A percentile compares a stretch with the other conserved stretches of the same genome.
phyloP scores from a whole-genome alignment of 2,113 vertebrate genomes.

The Chionodraco myersi region DNA sequence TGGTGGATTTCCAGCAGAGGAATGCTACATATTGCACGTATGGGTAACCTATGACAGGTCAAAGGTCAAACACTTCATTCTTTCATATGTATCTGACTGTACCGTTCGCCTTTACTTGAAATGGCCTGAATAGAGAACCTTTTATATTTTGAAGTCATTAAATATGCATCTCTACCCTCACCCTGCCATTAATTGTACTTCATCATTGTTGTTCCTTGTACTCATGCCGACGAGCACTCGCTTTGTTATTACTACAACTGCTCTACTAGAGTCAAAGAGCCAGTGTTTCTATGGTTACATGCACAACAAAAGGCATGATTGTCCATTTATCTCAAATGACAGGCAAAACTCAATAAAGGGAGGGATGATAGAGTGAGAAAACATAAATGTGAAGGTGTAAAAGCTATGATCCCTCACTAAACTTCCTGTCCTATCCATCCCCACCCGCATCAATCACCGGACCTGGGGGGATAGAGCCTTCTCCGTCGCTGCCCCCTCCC shows the following conservation, averaged over 20 bases:
- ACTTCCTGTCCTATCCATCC: too few relatives aligned
- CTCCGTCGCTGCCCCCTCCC: too few relatives aligned
- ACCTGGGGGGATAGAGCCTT: too few relatives aligned
- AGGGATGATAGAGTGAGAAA: constrained; percentile 4
- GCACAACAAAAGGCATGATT: constrained; percentile 32
- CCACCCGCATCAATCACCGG: too few relatives aligned
- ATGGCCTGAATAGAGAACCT: neutral
- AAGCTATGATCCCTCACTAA: constrained; percentile 10
- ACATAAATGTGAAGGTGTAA: constrained; percentile 18
- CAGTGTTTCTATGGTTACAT: constrained; percentile 53
- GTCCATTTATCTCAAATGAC: constrained; percentile 33
- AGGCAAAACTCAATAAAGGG: constrained; percentile 25
- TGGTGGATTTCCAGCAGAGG: neutral
- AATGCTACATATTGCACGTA: neutral
- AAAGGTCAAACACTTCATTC: neutral
- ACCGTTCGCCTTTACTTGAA: neutral
- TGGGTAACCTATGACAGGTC: neutral
- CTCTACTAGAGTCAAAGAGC: constrained; percentile 8
- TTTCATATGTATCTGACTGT: neutral
- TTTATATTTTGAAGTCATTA: neutral
- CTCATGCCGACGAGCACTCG: neutral
- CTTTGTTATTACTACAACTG: constrained; percentile 32
- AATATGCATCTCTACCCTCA: neutral
- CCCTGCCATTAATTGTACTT: neutral
- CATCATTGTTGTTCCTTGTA: constrained; percentile 15